phyloP scores from a whole-genome alignment of 53 echinoderm and acorn worm species.

The Patiria pectinifera region DNA sequence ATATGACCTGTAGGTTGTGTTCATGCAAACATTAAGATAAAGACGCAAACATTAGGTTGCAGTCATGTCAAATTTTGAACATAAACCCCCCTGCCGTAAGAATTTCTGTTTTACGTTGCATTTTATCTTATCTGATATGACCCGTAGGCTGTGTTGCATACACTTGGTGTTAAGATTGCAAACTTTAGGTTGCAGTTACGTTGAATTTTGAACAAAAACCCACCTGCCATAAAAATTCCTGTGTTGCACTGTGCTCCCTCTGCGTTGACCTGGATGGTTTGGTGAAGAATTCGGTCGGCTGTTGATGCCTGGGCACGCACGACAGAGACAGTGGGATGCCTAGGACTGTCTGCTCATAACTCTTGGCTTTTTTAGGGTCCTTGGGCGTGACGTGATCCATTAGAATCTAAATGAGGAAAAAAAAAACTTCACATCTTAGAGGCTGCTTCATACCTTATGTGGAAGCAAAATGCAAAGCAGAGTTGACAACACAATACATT shows the following conservation, averaged over 20 bases:
- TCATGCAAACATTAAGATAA: too few species aligned
- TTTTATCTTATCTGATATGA: too few species aligned
- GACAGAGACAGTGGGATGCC: constrained; percentile 84
- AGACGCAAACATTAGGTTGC: too few species aligned
- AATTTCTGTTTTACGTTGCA: too few species aligned
- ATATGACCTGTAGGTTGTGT: too few species aligned
- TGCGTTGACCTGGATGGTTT: constrained; percentile 76
- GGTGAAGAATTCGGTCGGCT: constrained; percentile 75
- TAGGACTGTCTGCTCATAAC: constrained; percentile 80
- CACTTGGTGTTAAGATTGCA: too few species aligned
- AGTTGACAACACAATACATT: too few species aligned
- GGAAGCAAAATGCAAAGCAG: too few species aligned
- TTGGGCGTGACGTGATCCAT: constrained; percentile 77
- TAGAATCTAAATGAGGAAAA: constrained; percentile 62
- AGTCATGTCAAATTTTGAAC: not conserved
- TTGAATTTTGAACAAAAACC: not conserved
- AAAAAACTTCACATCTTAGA: not conserved
- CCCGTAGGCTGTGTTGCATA: too few species aligned
- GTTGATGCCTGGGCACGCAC: constrained; percentile 75
- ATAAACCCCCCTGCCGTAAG: constrained; percentile 77
- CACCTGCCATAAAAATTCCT: constrained; percentile 92
- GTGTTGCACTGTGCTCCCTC: constrained; percentile 76
- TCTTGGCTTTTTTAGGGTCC: constrained; percentile 79
- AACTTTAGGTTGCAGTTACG: too few species aligned
- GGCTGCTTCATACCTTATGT: too few species aligned